Evolutionary conservation across 2,888 invertebrate genomes (phyloP).

Genomic region (Lithosia quadra): DNA sequence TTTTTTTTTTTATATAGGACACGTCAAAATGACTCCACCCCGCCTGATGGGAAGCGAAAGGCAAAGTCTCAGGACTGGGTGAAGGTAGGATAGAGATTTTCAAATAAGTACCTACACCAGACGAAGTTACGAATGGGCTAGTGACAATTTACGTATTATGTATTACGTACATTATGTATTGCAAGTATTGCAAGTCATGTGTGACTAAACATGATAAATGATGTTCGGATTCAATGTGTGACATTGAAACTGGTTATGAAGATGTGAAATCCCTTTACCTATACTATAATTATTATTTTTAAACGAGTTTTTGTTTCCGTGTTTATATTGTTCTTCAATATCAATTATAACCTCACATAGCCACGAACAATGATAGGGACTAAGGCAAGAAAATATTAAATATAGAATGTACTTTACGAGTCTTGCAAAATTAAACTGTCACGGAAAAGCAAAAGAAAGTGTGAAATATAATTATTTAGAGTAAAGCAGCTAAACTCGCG

Average conservation of each 20-base stretch:
- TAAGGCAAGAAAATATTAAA: neutral
- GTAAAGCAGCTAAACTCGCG: no score
- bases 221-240: constrained; percentile 21
- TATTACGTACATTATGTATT: neutral
- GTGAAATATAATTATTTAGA: no score
- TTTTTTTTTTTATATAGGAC: no score
- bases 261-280: constrained; percentile 4
- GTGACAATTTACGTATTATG: neutral
- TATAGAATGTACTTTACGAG: no score
- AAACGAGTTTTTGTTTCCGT: neutral
- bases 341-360: neutral
- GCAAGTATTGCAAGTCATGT: constrained; percentile 3
- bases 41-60: no score
- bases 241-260: neutral
- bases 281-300: neutral
- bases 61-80: no score
- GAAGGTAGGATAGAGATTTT: neutral
- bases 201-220: constrained; percentile 28
- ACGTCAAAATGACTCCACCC: no score
- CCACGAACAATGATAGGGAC: no score
- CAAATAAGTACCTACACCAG: neutral
- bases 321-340: neutral
- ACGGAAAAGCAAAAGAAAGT: neutral
- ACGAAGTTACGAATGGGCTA: neutral
- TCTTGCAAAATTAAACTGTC: no score